Evolutionary conservation across 1,140 invertebrate genomes (phyloP), one percentile per base, ranked within the genome.

Genomic region (Contarinia nasturtii): DNA sequence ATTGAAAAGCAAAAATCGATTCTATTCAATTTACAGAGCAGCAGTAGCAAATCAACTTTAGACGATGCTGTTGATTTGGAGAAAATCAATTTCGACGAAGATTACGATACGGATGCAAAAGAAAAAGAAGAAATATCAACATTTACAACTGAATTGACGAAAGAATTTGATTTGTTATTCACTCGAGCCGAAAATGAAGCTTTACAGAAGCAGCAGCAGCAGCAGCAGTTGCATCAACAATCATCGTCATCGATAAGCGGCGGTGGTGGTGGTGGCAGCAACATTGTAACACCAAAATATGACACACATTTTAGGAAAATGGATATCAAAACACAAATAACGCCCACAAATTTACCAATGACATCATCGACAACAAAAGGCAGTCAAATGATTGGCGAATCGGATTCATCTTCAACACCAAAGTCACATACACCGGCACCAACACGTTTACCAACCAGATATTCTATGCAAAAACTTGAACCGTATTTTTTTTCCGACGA

Each of bases 121-220:
- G 4, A 12, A 20, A 18, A 43, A 43, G 18, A 43, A 40, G 37
- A 18, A 18, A 21, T 49, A 2, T 21, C 27, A 7, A 11, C 15
- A 8, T 49, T 49, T 17, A 49, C 44, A 12, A 19, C 42, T 11
- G 48, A 49, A 45, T 17, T 49, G 10, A 49, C 44, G 17, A 49
- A 49, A 38, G 48, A 49, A 41, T 49, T 49, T 42, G 48, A 49
- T 45, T 19, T 33, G 21, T 21, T 49, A 27, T 49, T 49, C 18
- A 45, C 43, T 2, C 43, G 40, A 1, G 46, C 46, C 21, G 22
- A 46, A 46, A n/a, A 15, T 15, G 33, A 47, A 19, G 4, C 10
- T 8, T 21, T 34, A 7, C 7, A 46, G 11, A 36, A 36, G 33
- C 12, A n/a, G 10, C 17, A 42, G 17, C 20, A 33, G n/a, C 21